Base-by-base conservation (phyloP, 2,113 vertebrate genomes). In the Apteryx mantelli region DNA sequence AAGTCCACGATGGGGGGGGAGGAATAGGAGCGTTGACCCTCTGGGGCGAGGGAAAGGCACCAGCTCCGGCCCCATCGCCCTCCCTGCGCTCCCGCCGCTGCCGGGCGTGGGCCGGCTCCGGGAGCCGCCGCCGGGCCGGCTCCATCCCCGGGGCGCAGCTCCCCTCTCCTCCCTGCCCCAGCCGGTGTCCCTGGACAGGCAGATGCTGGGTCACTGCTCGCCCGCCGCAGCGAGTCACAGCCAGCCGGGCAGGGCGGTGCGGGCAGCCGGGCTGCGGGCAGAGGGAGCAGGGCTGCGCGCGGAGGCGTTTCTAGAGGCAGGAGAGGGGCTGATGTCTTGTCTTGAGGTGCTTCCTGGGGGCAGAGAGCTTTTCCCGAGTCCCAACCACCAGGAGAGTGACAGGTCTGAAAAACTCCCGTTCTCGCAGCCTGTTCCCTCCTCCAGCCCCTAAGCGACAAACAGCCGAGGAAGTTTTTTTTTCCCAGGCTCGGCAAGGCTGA, bases 381-480 rank as follows among this genome's bases (percentile, higher is more conserved):
- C 26, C 74, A 32, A n/a, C 34, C 52, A 1, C 25, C 64, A n/a
- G 25, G 38, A 76, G 53, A 65, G 60, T 56, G 93, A 87, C 80
- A 30, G 44, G 46, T 52, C 28, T 1, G 55, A 60, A 75, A 52
- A 18, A 34, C 30, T 81, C 73, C 38, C 21, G 19, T 69, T 70
- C 14, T 70, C 40, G 22, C 55, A 97, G 53, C 77, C 48, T 40
- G 71, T 61, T 92, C 48, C 44, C 8, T 52, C 60, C 68, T 68
- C 56, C 75, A 93, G 56, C 61, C 48, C 58, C 32, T 22, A 44
- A 90, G n/a, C 38, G 64, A 44, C 71, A 77, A 94, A 88, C 89
- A 91, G 48, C 65, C 26, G 38, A 88, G 78, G 86, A 97, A 97
- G 96, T 97, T 97, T 92, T 78, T 50, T 46, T 8, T 42, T 48